Evolutionary conservation across 2,888 invertebrate species (phyloP), one percentile per base, ranked within the genome.

Genomic region (Agelastica alni): DNA sequence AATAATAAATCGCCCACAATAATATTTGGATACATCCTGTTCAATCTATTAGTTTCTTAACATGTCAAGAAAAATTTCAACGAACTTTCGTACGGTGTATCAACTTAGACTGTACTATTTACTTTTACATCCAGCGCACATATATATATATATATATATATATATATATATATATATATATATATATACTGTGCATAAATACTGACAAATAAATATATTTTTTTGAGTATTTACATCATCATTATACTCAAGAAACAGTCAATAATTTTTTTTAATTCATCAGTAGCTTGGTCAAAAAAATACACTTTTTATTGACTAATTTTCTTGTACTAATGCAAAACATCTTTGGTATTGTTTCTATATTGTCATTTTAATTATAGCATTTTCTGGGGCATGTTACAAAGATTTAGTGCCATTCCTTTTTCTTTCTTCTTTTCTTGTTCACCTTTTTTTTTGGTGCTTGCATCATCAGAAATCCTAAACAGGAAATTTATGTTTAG

Each of bases 341-440:
- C 62, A 60, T 67, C 68, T 68, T 68, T 68, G 68, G 68, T 68
- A 64, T 64, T 60, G 60, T 61, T 62, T 61, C 57, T 39, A 49
- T 47, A 56, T 51, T 48, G 18, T 52, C 59, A 59, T 53, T 49
- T 56, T 39, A 6, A 46, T 34, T 18, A 42, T 44, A 17, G 22
- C 1, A 13, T 4, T 16, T 51, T 45, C 31, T 34, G 34, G n/a
- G 26, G 42, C 18, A 30, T 36, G 39, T 22, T 26, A 51, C 31
- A 44, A 42, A 41, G 30, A 20, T 20, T n/a, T 37, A 53, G 48
- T 32, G 30, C 32, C 46, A 53, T 39, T 45, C 46, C 20, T 34
- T 53, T 22, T 42, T 43, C 37, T 32, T 54, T 20, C 41, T 51
- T 22, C 44, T 47, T 2, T 17, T 43, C 37, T 51, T 55, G 7